These are phyloP conservation scores for Nasua narica DNA, from an alignment of 2,797 vertebrate species.

Conservation along the genomic window DNA sequence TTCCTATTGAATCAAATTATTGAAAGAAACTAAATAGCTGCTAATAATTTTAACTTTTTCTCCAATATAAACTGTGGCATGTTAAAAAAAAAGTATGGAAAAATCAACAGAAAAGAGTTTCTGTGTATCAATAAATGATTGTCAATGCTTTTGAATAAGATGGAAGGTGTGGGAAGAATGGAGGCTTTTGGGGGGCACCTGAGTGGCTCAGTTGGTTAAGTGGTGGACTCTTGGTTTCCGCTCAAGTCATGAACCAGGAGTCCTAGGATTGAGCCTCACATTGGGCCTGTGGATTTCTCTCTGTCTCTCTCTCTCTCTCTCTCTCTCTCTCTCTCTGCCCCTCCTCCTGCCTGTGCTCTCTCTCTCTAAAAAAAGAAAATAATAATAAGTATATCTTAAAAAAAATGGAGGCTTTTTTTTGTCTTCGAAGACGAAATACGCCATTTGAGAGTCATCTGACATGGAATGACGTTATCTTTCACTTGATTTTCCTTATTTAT, in stretches of 20 bases:
- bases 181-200: not conserved
- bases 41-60: not conserved
- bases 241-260: not conserved
- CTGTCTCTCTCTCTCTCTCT: not conserved
- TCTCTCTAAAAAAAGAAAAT: no score
- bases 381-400: no score
- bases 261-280: not conserved
- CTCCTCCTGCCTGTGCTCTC: no score
- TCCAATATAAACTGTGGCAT: not conserved
- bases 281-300: not conserved
- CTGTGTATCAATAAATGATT: not conserved
- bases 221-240: not conserved
- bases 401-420: not conserved
- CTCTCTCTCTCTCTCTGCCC: not conserved
- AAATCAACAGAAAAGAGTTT: not conserved
- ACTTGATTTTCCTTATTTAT: not conserved
- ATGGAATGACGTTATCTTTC: not conserved
- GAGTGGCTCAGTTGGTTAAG: not conserved
- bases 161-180: not conserved
- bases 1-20: not conserved
- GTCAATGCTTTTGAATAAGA: not conserved
- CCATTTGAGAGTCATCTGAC: not conserved
- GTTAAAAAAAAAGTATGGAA: not conserved
- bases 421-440: not conserved
- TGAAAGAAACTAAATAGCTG: not conserved